These are phyloP conservation scores for Neolamprologus sp. DNA, from an alignment of 2,113 vertebrate genomes.

Conservation along the genomic window DNA sequence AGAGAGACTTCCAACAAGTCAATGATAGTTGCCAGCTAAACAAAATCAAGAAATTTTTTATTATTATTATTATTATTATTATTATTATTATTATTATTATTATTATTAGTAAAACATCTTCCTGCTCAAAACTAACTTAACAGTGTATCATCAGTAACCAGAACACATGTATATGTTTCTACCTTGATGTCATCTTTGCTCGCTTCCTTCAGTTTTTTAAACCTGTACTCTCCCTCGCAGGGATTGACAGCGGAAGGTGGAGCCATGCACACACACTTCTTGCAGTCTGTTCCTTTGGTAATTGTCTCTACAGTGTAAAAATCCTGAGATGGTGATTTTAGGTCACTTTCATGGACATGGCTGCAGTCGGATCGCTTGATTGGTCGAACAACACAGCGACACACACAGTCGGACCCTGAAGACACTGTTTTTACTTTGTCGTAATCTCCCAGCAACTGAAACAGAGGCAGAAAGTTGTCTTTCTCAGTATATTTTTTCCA, in stretches of 20 bases:
- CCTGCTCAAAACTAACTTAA: not conserved
- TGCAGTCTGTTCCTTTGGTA: conserved; percentile 84
- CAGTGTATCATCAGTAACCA: not conserved
- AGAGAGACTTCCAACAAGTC: conserved; percentile 88
- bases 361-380: conserved; percentile 81
- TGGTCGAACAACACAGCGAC: conserved; percentile 88
- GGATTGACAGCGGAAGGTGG: conserved; percentile 89
- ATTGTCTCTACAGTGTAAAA: conserved; percentile 92
- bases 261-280: conserved; percentile 86
- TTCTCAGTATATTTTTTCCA: not conserved
- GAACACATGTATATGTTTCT: not conserved
- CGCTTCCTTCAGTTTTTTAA: conserved; percentile 84
- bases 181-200: conserved; percentile 85
- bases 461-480: not conserved
- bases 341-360: conserved; percentile 62
- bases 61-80: not conserved
- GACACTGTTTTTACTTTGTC: conserved; percentile 93
- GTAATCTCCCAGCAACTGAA: conserved; percentile 84
- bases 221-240: conserved; percentile 88
- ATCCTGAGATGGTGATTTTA: conserved; percentile 57
- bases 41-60: not conserved
- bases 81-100: not conserved
- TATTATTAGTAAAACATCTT: not conserved
- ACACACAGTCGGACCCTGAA: conserved; percentile 83
- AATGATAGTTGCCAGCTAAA: conserved; percentile 82